phyloP scores from a whole-genome alignment of 1,140 invertebrate species.

The Trissolcus basalis region DNA sequence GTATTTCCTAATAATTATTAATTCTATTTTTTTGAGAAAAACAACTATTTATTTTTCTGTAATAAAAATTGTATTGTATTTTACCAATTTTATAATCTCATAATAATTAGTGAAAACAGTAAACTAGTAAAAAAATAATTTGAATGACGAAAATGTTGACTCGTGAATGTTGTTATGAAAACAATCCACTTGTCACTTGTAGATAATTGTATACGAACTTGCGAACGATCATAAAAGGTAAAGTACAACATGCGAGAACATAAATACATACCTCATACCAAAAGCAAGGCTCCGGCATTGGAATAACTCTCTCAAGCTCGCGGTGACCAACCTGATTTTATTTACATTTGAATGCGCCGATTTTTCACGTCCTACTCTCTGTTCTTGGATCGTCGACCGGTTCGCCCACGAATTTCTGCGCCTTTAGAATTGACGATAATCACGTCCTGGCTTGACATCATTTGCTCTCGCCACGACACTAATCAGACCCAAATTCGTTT shows the following conservation, averaged over 20 bases:
- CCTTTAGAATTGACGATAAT: constrained; percentile 34
- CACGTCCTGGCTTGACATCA: constrained; percentile 13
- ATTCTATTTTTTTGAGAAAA: no score
- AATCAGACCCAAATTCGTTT: constrained; percentile 1
- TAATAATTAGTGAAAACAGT: no score
- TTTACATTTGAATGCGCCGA: constrained; percentile 36
- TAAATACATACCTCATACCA: constrained; percentile 6
- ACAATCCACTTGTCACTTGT: no score
- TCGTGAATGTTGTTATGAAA: no score
- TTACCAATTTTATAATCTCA: no score
- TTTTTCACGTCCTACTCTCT: constrained; percentile 20
- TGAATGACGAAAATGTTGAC: no score
- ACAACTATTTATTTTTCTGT: no score
- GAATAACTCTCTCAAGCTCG: constrained; percentile 5
- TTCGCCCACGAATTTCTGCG: constrained; percentile 40
- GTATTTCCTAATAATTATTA: no score
- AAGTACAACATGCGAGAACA: constrained; percentile 4
- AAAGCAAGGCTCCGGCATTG: constrained; percentile 19
- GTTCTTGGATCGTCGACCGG: constrained; percentile 39
- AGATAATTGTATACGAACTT: not conserved
- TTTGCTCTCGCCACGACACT: constrained; percentile 2
- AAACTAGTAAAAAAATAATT: no score
- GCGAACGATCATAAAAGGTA: constrained; percentile 17
- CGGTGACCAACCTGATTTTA: constrained; percentile 13
- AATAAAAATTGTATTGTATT: no score